Evolutionary conservation across 2,113 vertebrate genomes (phyloP), one percentile per base, ranked within the genome.

Genomic region (Jaculus jaculus): DNA sequence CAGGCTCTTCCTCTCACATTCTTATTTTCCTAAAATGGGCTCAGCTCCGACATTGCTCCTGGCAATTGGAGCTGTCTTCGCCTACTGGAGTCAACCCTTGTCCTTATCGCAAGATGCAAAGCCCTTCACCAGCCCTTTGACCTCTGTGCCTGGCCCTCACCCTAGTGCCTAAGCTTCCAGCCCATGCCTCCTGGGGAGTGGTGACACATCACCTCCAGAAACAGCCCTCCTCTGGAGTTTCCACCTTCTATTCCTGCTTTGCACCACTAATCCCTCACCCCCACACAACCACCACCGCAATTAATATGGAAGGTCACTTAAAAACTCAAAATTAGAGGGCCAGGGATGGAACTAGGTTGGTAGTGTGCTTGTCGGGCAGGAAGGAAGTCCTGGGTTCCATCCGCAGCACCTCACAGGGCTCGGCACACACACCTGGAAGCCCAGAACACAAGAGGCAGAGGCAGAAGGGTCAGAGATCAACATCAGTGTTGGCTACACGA

Each of bases 1-100:
- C 3, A 83, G 73, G 42, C 21, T 82, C 23, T 87, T 16, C 11
- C 42, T 74, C 72, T 73, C 6, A 74, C 61, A 39, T 75, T 75
- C 81, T 32, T 60, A 79, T 90, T 86, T 91, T 86, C 80, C 87
- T 80, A 65, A 95, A 92, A 63, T 0, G 82, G 89, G 42, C 37
- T 21, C 34, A 4, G 85, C 17, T 73, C 54, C 85, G 17, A 80
- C 51, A 23, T 23, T 78, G n/a, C 39, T 71, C 26, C 58, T 81
- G 75, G 54, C 63, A 37, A 34, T 73, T 47, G 66, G 37, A 69
- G 86, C 51, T 68, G 30, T 63, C 15, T 6, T 28, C 68, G 18
- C 39, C 66, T 75, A 26, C 30, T 90, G 42, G 28, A 81, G 78
- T 66, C 26, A 30, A 21, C 32, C 66, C 21, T 30, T 7, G 47